Evolutionary conservation across 2,797 vertebrate species (phyloP).

Genomic region (Falco cherrug): DNA sequence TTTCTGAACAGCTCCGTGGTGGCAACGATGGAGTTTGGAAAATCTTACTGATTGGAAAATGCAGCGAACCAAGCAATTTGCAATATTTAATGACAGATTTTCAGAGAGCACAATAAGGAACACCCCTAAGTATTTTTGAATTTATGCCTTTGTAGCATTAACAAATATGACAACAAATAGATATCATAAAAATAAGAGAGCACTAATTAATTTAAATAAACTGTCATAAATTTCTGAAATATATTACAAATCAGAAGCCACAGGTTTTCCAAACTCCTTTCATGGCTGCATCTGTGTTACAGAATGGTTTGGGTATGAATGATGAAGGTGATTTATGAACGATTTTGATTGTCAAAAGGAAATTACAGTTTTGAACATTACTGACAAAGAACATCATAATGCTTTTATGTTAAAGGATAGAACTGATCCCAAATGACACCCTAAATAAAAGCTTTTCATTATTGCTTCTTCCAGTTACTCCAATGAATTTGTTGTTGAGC

Average conservation of each 20-base stretch:
- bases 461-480: neutral
- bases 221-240: neutral
- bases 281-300: neutral
- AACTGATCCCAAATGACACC: neutral
- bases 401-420: neutral
- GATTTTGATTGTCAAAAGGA: conserved; percentile 11
- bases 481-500: neutral
- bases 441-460: conserved; percentile 31
- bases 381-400: neutral
- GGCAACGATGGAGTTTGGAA: neutral
- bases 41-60: neutral
- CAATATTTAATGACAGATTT: neutral
- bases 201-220: neutral
- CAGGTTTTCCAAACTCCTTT: neutral
- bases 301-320: neutral
- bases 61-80: neutral
- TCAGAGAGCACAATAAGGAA: neutral
- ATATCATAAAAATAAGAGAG: neutral
- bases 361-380: conserved; percentile 4
- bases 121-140: neutral
- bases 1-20: neutral
- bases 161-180: neutral
- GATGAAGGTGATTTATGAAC: conserved; percentile 9
- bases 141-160: neutral
- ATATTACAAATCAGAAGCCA: neutral